Percentiles rank a stretch among this genome's conserved stretches.
Conservation (phyloP, 1,140 invertebrate species). For the Scaptomyza hsui region DNA sequence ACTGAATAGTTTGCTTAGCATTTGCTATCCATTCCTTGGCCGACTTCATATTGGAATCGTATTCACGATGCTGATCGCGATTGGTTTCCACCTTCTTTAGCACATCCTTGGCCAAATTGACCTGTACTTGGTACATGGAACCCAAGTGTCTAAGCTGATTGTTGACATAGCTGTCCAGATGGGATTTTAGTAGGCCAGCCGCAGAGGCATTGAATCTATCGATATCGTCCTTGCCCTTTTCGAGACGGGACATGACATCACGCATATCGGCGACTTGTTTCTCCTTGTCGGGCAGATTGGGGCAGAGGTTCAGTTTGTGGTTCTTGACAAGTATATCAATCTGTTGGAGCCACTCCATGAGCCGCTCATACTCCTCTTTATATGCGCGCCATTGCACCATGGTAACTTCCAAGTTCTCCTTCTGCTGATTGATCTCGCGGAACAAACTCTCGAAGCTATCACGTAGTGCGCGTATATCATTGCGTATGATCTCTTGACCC, state of each 20-base stretch:
- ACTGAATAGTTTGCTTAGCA: constrained; percentile 92
- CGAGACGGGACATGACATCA: constrained; percentile 90
- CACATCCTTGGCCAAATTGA: constrained; percentile 96
- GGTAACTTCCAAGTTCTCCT: constrained; percentile 92
- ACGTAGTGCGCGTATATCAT: constrained; percentile 92
- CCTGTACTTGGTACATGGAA: constrained; percentile 94
- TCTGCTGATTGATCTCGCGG: constrained; percentile 93
- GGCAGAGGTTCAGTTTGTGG: constrained; percentile 92
- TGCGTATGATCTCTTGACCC: constrained; percentile 92
- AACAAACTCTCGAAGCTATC: constrained; percentile 94
- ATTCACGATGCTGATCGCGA: constrained; percentile 93
- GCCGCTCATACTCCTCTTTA: constrained; percentile 95
- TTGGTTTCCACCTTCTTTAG: constrained; percentile 96
- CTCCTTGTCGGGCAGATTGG: constrained; percentile 93
- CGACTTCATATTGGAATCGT: constrained; percentile 91
- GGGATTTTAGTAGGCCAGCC: constrained; percentile 90
- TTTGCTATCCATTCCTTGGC: constrained; percentile 95
- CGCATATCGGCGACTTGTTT: constrained; percentile 92
- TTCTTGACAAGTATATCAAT: constrained; percentile 96
- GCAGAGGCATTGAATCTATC: constrained; percentile 93
- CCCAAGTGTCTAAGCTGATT: constrained; percentile 96
- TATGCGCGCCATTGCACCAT: constrained; percentile 94
- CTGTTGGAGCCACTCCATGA: constrained; percentile 97
- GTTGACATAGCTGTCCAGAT: constrained; percentile 95
- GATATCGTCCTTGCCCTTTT: constrained; percentile 92